Evolutionary conservation across 2,797 vertebrate genomes (phyloP), one percentile per base, ranked within the genome.

Genomic region (Siniperca undulata): DNA sequence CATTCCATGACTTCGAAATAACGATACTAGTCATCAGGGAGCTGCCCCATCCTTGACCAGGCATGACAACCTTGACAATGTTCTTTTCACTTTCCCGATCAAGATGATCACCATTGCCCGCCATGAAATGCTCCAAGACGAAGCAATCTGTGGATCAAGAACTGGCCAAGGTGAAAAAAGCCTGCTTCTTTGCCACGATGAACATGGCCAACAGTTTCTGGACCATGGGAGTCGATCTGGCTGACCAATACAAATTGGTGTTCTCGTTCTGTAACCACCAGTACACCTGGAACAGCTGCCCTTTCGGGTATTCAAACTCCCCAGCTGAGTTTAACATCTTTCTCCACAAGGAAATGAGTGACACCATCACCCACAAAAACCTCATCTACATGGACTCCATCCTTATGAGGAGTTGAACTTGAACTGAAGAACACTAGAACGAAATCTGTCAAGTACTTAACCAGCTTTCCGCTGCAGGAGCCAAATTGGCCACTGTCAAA

Each of bases 311-410:
- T 1, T 60, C 56, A 1, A 72, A 72, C 70, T 72, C 70, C 5
- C 40, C 42, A 48, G 56, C 56, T 0, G 20, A 73, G 40, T 61
- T 60, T 13, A 73, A 73, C 14, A 73, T 73, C 2, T 61, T 73
- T 7, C 12, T 73, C 17, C 56, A 48, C 42, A 72, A 72, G 7
- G 56, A 24, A 2, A 60, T 72, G 56, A 46, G 55, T 1, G 7
- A 48, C 7, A 42, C 55, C 1, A 5, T 19, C 9, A 30, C 30
- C 30, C 30, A 3, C 30, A 30, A 30, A 30, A 30, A 56, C 13
- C 56, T 73, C 17, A 61, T 73, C 22, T 70, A 70, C 0, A 34
- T 70, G 34, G 52, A 70, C 5, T 16, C 42, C n/a, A 56, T 73
- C 5, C 36, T 36, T 5, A 50, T 5, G n/a, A 46, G 40, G 17